A percentile compares a stretch with the other conserved stretches of the same genome.
Evolutionary conservation across 2,113 vertebrate genomes (phyloP).

Genomic region (Enhydra lutris): DNA sequence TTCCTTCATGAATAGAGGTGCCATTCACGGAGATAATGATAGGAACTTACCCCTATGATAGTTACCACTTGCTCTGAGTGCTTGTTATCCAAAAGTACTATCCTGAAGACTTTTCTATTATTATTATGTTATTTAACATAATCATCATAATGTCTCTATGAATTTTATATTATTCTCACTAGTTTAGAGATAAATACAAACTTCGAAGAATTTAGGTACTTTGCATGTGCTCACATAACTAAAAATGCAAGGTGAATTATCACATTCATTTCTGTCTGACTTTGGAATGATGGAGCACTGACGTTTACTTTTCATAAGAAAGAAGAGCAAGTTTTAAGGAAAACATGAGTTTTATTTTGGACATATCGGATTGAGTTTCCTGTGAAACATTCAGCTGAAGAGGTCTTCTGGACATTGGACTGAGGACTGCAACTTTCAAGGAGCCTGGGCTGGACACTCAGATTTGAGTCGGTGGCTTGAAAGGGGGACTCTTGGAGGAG

Average conservation of each 20-base stretch:
- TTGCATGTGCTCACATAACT: background rate
- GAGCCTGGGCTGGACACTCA: background rate
- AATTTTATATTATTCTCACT: background rate
- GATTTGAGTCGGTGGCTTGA: background rate
- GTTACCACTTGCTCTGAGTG: background rate
- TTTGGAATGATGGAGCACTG: background rate
- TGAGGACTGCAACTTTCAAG: background rate
- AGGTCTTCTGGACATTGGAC: background rate
- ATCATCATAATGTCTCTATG: background rate
- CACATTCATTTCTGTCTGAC: background rate
- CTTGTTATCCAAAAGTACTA: background rate
- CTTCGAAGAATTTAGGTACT: background rate
- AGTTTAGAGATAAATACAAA: background rate
- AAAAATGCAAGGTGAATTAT: background rate
- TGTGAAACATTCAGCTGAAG: background rate
- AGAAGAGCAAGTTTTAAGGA: background rate
- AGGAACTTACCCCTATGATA: background rate
- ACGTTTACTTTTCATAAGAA: conserved; percentile 2
- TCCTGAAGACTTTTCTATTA: background rate
- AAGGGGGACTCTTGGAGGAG: background rate
- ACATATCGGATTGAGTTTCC: background rate
- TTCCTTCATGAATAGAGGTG: background rate
- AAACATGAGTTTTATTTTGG: background rate
- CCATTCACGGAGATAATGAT: background rate
- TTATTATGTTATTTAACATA: background rate